Base-by-base conservation (phyloP, 2,888 invertebrate species). In the Seira ritae region DNA sequence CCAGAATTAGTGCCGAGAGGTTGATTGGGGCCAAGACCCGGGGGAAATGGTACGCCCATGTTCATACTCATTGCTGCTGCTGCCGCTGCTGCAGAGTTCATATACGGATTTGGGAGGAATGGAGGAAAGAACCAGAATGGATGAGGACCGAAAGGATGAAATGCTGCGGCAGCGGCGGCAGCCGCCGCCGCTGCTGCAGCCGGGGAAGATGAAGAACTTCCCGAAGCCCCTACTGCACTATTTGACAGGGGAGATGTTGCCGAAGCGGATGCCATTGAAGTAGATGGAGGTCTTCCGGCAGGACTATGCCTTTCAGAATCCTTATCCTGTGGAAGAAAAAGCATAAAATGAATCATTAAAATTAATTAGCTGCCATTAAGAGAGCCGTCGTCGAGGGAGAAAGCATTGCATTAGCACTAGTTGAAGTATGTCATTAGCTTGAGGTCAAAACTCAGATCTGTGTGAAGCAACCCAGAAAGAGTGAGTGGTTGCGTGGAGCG, bases 41-140 rank as follows among this genome's bases (percentile, higher is more conserved):
- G 79, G 60, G 85, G 87, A 72, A 86, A 85, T 20, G 84, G 84
- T 67, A 88, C 82, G 70, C 84, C 85, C 87, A 87, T 88, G 65
- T 84, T 86, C 87, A 87, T 88, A 42, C 77, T 75, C 79, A 77
- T 75, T 62, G 84, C 85, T 24, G 84, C 85, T 19, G 83, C 84
- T 17, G 84, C 80, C 1, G 82, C 85, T 15, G 81, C 80, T 20
- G 79, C 85, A 1, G 85, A 76, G 50, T 83, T 86, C 85, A 87
- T 84, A 75, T 89, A 89, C 0, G 89, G 89, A 86, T 88, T 89
- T 23, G 88, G 88, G 20, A 89, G 80, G 79, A 89, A 89, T 4
- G 88, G 89, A 31, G 89, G 89, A 73, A 89, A 89, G 67, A 89
- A 88, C 89, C 89, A 89, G 19, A 89, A 81, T 1, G 89, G 89